phyloP scores from a whole-genome alignment of 2,888 invertebrate species.

The Drosophila sordidula region DNA sequence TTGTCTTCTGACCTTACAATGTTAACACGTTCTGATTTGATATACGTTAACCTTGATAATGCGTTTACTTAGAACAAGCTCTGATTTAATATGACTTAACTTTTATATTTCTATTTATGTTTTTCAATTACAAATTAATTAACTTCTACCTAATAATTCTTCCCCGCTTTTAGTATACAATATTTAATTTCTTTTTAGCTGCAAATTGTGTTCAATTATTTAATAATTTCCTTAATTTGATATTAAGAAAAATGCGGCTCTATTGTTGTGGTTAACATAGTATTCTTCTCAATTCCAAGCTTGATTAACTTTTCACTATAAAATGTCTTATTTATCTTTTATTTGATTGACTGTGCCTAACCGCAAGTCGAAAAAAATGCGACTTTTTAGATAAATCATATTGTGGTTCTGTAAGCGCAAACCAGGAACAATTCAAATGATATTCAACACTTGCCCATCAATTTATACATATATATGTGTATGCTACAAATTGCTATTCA shows the following conservation, averaged over 20 bases:
- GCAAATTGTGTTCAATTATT: slow-evolving; percentile 5
- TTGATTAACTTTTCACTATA: slow-evolving; percentile 62
- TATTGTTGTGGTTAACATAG: slow-evolving; percentile 55
- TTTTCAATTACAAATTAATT: too few relatives aligned
- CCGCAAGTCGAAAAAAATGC: slow-evolving; percentile 43
- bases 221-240: slow-evolving; percentile 14
- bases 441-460: slow-evolving; percentile 10
- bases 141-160: neutral
- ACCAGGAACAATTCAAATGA: slow-evolving; percentile 50
- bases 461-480: slow-evolving; percentile 5
- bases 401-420: slow-evolving; percentile 19
- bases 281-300: slow-evolving; percentile 13
- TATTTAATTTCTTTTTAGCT: neutral
- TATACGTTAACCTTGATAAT: too few relatives aligned
- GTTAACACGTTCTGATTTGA: neutral
- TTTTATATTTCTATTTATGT: neutral
- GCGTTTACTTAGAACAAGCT: neutral
- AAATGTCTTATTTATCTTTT: slow-evolving; percentile 37
- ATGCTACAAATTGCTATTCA: slow-evolving; percentile 1
- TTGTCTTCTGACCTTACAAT: neutral
- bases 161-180: too few relatives aligned
- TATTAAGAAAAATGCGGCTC: slow-evolving; percentile 37
- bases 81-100: too few relatives aligned
- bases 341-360: slow-evolving; percentile 30
- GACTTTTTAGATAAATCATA: slow-evolving; percentile 20